Conservation (phyloP, 2,113 vertebrate species). For the Emydocephalus ijimae region DNA sequence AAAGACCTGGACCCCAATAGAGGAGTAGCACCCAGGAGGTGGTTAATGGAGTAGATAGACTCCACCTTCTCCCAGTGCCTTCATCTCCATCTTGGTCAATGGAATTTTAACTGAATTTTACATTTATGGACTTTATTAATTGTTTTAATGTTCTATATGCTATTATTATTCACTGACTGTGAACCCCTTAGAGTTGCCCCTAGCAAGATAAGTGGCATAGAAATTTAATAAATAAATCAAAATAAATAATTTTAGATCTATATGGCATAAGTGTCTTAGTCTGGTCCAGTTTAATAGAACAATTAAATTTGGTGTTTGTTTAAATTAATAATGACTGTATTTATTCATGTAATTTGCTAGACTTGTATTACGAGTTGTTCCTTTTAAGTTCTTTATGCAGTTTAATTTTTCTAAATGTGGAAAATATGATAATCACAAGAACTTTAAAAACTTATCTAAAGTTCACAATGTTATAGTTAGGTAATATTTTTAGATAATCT, state of each 20-base stretch:
- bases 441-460: not conserved
- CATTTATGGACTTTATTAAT: not conserved
- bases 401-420: not conserved
- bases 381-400: not conserved
- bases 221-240: not conserved
- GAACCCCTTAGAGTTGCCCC: not conserved
- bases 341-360: not conserved
- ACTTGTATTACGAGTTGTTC: not conserved
- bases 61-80: not conserved
- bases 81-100: not conserved
- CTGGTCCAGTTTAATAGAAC: not conserved
- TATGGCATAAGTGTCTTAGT: not conserved
- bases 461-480: not conserved
- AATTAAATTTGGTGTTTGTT: conserved; percentile 59
- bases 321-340: not conserved
- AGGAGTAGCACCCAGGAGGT: not conserved
- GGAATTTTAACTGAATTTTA: not conserved
- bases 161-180: not conserved
- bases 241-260: not conserved
- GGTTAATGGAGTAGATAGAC: not conserved
- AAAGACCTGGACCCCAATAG: not conserved
- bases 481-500: not conserved
- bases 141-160: not conserved
- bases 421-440: not conserved
- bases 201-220: not conserved